Conservation (phyloP, 2,888 invertebrate genomes). For the Eutolmus rufibarbis region DNA sequence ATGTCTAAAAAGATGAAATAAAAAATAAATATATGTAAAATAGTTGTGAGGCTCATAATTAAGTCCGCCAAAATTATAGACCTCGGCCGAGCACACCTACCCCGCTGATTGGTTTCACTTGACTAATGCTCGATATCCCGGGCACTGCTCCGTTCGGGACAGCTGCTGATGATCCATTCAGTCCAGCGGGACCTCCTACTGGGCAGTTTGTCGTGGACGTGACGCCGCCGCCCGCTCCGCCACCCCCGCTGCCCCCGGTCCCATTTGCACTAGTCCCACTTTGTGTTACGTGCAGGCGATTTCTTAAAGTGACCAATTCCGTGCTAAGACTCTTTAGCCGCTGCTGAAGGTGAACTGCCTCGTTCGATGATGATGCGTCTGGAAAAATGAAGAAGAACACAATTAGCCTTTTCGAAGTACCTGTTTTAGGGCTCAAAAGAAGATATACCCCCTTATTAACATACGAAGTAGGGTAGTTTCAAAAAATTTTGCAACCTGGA, state of each 20-base stretch:
- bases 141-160: constrained; percentile 46
- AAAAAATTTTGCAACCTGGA: not conserved
- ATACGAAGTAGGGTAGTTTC: not conserved
- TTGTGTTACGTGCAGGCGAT: constrained; percentile 83
- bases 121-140: constrained; percentile 51
- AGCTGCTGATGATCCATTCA: constrained; percentile 53
- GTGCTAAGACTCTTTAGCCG: constrained; percentile 88
- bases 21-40: too few relatives aligned
- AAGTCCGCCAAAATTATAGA: not conserved
- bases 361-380: constrained; percentile 95
- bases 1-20: constrained; percentile 12
- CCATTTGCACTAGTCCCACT: constrained; percentile 50
- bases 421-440: not conserved
- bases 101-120: constrained; percentile 48
- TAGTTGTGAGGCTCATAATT: not conserved
- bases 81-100: constrained; percentile 20
- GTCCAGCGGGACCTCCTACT: constrained; percentile 1
- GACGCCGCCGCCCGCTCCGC: constrained; percentile 50
- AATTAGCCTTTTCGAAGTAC: not conserved
- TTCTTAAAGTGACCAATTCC: constrained; percentile 89
- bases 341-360: constrained; percentile 92
- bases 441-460: not conserved
- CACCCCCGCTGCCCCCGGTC: constrained; percentile 52
- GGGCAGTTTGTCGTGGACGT: constrained; percentile 48
- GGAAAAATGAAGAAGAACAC: constrained; percentile 54